A percentile compares a stretch with the other conserved stretches of the same genome.
phyloP scores from a whole-genome alignment of 2,113 vertebrate species.

The Oryzias celebensis region DNA sequence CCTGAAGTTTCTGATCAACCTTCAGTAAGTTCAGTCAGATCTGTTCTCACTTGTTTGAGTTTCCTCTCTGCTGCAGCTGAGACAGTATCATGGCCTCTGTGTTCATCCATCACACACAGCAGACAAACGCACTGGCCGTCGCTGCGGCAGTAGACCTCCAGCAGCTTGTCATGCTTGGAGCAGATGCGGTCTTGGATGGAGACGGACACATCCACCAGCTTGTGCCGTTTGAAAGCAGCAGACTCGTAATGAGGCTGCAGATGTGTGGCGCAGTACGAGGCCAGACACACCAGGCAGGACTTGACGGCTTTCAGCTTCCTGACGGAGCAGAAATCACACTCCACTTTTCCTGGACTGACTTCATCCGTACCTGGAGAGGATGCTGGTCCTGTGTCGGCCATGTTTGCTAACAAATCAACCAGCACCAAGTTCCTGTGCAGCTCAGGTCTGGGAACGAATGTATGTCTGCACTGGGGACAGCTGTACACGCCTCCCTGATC shows the following conservation, averaged over 20 bases:
- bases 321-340: constrained; percentile 49
- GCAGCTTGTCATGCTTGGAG: constrained; percentile 41
- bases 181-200: constrained; percentile 50
- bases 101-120: constrained; percentile 53
- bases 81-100: constrained; percentile 46
- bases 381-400: background rate
- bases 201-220: constrained; percentile 36
- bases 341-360: constrained; percentile 11
- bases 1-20: background rate
- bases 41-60: constrained; percentile 31
- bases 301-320: constrained; percentile 50
- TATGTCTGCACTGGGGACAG: constrained; percentile 45
- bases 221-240: constrained; percentile 49
- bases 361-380: background rate
- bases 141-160: constrained; percentile 45
- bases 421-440: constrained; percentile 47
- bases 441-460: constrained; percentile 23
- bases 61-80: constrained; percentile 30
- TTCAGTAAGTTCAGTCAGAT: background rate
- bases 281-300: constrained; percentile 52
- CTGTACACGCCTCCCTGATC: constrained; percentile 11
- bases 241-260: constrained; percentile 57
- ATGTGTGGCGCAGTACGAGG: constrained; percentile 48
- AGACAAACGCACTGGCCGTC: constrained; percentile 42
- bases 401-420: constrained; percentile 9